Evolutionary conservation across 2,797 vertebrate species (phyloP), one percentile per base, ranked within the genome.

Genomic region (Carapus acus): DNA sequence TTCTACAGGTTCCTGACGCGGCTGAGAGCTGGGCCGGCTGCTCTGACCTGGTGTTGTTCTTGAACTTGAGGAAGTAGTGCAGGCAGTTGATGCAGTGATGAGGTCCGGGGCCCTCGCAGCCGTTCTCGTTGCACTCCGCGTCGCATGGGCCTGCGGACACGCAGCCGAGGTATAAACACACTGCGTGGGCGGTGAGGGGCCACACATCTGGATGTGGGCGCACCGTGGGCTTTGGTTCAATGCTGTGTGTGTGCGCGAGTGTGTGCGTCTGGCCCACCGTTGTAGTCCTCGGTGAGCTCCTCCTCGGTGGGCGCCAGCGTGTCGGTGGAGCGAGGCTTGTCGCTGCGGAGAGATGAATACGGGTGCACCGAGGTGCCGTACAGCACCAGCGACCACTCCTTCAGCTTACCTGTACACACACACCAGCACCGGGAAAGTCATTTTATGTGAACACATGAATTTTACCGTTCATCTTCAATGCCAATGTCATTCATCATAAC

Each of bases 31-130:
- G n/a, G n/a, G n/a, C n/a, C n/a, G n/a, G n/a, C n/a, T n/a, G n/a
- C n/a, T n/a, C 77, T 64, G 11, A 97, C 96, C 93, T 90, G 68
- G 96, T 99, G 67, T 97, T 97, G 80, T 98, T 99, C 81, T 96
- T 97, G 79, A 96, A 92, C 85, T 98, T 99, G 76, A 98, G 94
- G 85, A 97, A 97, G 79, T 90, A 95, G 72, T 97, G 94, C 22
- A 99, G 86, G 71, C 96, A 99, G 81, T 97, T 93, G 72, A 77
- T 97, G 83, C 95, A 99, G 67, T 98, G 92, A 64, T 98, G 92
- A 12, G 96, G 96, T 67, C 96, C 96, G 0, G 95, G 96, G 2
- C 96, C 95, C 37, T 96, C 94, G 67, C 96, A 98, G 43, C 92
- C 92, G 1, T 93, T 90, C 70, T 97, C 92, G 50, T 89, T 96